Evolutionary conservation across 1,140 invertebrate genomes (phyloP), one percentile per base, ranked within the genome.

Genomic region (Zaprionus africanus): DNA sequence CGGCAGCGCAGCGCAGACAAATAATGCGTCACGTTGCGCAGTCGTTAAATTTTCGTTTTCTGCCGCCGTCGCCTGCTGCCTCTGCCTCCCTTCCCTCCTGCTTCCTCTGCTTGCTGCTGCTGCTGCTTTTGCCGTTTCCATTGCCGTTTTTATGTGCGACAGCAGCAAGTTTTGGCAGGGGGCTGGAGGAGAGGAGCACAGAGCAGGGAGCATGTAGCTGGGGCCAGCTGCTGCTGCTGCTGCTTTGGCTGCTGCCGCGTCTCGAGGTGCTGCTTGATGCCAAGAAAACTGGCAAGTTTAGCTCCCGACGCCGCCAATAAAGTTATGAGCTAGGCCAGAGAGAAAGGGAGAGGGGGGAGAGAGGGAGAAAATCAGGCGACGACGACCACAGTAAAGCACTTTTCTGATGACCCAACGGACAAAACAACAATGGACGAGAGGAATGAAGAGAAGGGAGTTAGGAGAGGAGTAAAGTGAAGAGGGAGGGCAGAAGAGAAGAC

Each of bases 31-130:
- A 88, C 84, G 84, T 88, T 88, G 84, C 84, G 84, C 84, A 88
- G 84, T 88, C 84, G 84, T 88, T 88, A 88, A 88, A 88, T 88
- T 88, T 88, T 88, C 84, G 85, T 88, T 87, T 87, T 87, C 83
- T 51, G 81, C 84, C 75, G 78, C 83, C 65, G 54, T 17, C 41
- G 56, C 38, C 34, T 34, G 15, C n/a, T 43, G 58, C 2, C 12
- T 28, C 15, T 24, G 24, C 13, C 28, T 13, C 12, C 5, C 15
- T 1, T 15, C 17, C 4, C 13, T 12, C 7, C 81, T 19, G 77
- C 80, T 70, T 70, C 82, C 68, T 26, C 13, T 13, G 65, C 54
- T 17, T 38, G 53, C 53, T 41, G 68, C 38, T 53, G 68, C 53
- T 34, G 59, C 22, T 22, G 41, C 11, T 26, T 26, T 22, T 51